phyloP scores from a whole-genome alignment of 2,797 vertebrate genomes.

The Pitangus sulphuratus region DNA sequence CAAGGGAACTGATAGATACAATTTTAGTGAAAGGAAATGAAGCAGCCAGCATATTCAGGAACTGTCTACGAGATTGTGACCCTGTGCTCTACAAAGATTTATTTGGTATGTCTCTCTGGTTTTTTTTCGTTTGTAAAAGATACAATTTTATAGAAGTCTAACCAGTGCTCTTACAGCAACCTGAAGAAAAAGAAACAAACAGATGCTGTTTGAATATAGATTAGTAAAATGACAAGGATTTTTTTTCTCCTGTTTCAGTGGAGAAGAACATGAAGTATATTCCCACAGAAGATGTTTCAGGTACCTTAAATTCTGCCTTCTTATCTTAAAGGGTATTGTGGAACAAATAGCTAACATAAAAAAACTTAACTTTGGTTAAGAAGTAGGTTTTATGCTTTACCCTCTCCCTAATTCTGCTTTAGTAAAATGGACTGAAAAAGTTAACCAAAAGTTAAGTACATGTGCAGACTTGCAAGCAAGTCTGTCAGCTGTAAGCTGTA shows the following conservation, averaged over 20 bases:
- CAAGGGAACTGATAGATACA: conserved; percentile 89
- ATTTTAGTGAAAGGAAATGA: conserved; percentile 92
- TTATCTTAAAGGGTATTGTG: background rate
- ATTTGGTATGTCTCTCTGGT: conserved; percentile 82
- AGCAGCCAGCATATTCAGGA: conserved; percentile 91
- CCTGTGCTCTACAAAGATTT: conserved; percentile 89
- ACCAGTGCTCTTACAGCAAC: background rate
- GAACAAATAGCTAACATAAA: background rate
- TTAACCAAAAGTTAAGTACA: background rate
- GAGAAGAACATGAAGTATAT: conserved; percentile 79
- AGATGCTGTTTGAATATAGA: background rate
- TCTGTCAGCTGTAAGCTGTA: fast-evolving
- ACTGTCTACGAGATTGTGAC: conserved; percentile 90
- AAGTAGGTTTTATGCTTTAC: background rate
- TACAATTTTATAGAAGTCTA: background rate
- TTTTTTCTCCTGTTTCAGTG: conserved; percentile 65
- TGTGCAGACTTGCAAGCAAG: background rate
- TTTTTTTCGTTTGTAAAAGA: background rate
- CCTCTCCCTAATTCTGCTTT: background rate
- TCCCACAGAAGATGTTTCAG: conserved; percentile 79
- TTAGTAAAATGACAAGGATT: background rate
- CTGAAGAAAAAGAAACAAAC: background rate
- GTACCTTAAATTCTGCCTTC: conserved; percentile 52
- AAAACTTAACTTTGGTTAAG: background rate
- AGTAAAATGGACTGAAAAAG: background rate